These are phyloP conservation scores for Tetrapedia diversipes DNA, from an alignment of 2,888 invertebrate species.

Conservation along the genomic window DNA sequence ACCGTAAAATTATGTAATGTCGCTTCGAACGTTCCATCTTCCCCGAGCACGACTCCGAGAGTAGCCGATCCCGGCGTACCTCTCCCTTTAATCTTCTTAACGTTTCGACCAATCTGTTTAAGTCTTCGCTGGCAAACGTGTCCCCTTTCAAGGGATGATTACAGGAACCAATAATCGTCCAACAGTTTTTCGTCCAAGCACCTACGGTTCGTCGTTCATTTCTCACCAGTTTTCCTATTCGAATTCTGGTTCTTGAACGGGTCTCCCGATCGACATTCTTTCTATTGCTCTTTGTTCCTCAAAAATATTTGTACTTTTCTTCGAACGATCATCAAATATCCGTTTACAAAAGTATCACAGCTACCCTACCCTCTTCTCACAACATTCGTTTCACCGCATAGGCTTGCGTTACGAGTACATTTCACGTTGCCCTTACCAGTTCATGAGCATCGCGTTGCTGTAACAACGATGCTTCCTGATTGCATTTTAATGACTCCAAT, in stretches of 20 bases:
- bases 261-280: background rate
- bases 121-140: background rate
- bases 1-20: constrained; percentile 60
- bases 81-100: background rate
- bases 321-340: background rate
- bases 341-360: constrained; percentile 4
- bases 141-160: constrained; percentile 23
- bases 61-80: background rate
- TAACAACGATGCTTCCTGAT: background rate
- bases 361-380: background rate
- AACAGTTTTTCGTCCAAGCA: background rate
- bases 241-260: background rate
- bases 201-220: background rate
- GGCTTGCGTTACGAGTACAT: background rate
- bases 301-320: constrained; percentile 8
- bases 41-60: constrained; percentile 14
- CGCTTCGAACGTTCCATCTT: constrained; percentile 53
- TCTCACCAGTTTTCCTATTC: background rate
- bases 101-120: constrained; percentile 3
- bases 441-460: background rate
- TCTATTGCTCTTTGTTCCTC: background rate
- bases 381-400: background rate
- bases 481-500: constrained; percentile 7
- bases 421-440: constrained; percentile 1
- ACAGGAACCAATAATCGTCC: constrained; percentile 1